Conservation (phyloP, 2,888 invertebrate species). For the Dynastes hyllus region DNA sequence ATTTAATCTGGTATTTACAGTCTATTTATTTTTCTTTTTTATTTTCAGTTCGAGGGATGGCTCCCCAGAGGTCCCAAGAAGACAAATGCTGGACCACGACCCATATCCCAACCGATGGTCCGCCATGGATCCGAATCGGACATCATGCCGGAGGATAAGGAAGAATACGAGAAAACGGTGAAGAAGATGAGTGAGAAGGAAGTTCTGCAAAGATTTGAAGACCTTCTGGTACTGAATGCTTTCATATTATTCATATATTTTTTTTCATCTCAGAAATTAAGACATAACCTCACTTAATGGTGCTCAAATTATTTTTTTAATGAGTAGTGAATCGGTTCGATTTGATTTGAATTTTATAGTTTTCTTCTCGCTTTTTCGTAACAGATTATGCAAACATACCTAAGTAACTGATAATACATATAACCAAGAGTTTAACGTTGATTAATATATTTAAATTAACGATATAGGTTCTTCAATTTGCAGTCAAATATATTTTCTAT, state of each 20-base stretch:
- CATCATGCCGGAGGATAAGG: constrained; percentile 77
- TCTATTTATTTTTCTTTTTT: constrained; percentile 29
- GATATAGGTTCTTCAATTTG: too few species aligned
- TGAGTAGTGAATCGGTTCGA: too few species aligned
- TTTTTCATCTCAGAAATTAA: too few species aligned
- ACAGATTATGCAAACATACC: too few species aligned
- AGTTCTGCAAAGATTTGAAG: constrained; percentile 83
- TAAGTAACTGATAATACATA: too few species aligned
- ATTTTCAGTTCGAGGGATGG: constrained; percentile 69
- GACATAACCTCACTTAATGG: too few species aligned
- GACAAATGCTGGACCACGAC: constrained; percentile 63
- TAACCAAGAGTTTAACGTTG: too few species aligned
- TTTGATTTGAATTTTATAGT: too few species aligned
- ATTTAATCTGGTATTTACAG: not conserved
- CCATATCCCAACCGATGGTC: constrained; percentile 67
- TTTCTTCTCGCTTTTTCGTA: too few species aligned
- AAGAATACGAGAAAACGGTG: constrained; percentile 74
- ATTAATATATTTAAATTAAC: too few species aligned
- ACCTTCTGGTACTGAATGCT: constrained; percentile 79
- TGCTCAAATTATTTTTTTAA: too few species aligned
- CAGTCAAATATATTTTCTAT: too few species aligned
- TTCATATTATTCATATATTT: not conserved
- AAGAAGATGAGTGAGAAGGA: constrained; percentile 80
- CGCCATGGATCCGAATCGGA: constrained; percentile 74
- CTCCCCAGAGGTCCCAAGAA: constrained; percentile 64